Evolutionary conservation across 2,888 invertebrate genomes (phyloP).

Genomic region (Ischnus inquisitorius): DNA sequence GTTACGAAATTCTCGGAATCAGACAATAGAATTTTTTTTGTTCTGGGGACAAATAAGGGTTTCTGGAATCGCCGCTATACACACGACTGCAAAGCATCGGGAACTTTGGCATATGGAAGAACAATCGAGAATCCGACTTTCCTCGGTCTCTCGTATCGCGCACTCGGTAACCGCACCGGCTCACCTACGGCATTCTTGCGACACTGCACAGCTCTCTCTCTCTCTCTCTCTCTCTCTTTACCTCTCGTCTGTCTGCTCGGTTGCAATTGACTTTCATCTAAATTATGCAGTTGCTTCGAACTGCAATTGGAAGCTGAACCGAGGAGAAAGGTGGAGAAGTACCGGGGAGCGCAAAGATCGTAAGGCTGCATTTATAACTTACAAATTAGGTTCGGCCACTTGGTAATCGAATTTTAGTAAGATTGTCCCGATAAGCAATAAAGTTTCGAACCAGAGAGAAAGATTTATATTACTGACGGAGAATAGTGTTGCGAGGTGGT

Average conservation of each 20-base stretch:
- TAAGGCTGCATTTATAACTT: background rate
- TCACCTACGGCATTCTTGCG: conserved; percentile 72
- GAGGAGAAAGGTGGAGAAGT: background rate
- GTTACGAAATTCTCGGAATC: too few relatives aligned
- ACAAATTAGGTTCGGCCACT: background rate
- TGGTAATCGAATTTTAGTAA: background rate
- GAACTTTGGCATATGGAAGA: conserved; percentile 19
- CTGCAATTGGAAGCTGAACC: conserved; percentile 34
- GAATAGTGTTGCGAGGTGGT: background rate
- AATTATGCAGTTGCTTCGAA: conserved; percentile 74
- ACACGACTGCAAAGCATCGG: background rate
- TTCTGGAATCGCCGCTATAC: background rate
- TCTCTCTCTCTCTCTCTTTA: conserved; percentile 18
- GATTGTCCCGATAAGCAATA: background rate
- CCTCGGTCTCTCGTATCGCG: conserved; percentile 38
- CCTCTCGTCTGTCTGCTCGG: conserved; percentile 47
- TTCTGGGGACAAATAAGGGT: too few relatives aligned
- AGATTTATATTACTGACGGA: background rate
- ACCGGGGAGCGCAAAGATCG: conserved; percentile 5
- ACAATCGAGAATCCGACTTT: conserved; percentile 61
- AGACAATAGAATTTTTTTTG: too few relatives aligned
- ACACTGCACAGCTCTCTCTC: conserved; percentile 58
- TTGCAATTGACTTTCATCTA: conserved; percentile 77
- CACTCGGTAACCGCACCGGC: conserved; percentile 31
- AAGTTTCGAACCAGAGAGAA: conserved; percentile 3